Percentiles rank a stretch among this genome's conserved stretches.
Conservation (phyloP, 2,888 invertebrate genomes). For the Agelastica alni region DNA sequence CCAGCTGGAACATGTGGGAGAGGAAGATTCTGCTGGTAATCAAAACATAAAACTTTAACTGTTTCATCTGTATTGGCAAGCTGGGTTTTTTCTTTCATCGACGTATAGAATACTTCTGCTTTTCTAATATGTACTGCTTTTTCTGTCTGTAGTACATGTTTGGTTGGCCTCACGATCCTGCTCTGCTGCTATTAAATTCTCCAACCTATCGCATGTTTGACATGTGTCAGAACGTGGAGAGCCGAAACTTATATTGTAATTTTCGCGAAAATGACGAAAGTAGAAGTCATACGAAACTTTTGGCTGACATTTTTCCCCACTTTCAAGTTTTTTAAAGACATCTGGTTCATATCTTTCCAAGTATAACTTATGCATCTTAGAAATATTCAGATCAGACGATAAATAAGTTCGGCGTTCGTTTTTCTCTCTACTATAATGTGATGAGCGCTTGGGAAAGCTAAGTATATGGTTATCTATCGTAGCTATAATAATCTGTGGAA, state of each 20-base stretch:
- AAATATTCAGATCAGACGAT: conserved; percentile 8
- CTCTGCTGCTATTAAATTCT: too few relatives aligned
- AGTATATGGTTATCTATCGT: background rate
- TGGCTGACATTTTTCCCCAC: conserved; percentile 6
- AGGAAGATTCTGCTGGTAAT: conserved; percentile 38
- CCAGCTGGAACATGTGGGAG: conserved; percentile 32
- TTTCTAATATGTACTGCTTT: conserved; percentile 29
- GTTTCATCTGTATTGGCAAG: conserved; percentile 29
- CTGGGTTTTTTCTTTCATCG: conserved; percentile 28
- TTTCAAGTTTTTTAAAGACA: background rate
- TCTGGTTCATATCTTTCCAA: conserved; percentile 8
- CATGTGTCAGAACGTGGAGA: conserved; percentile 30
- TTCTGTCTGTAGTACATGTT: conserved; percentile 25
- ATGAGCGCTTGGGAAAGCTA: conserved; percentile 3
- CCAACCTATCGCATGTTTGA: conserved; percentile 25
- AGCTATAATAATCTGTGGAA: too few relatives aligned
- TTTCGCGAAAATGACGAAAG: conserved; percentile 24
- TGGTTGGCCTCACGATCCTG: conserved; percentile 19
- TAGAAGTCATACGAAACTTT: conserved; percentile 27
- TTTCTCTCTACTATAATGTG: conserved; percentile 14
- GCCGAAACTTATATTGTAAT: too few relatives aligned
- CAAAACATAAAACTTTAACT: conserved; percentile 35
- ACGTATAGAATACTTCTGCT: conserved; percentile 31
- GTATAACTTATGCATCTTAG: conserved; percentile 13
- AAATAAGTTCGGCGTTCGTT: background rate